Base-by-base conservation (phyloP, 2,888 invertebrate species). In the Macaria notata region DNA sequence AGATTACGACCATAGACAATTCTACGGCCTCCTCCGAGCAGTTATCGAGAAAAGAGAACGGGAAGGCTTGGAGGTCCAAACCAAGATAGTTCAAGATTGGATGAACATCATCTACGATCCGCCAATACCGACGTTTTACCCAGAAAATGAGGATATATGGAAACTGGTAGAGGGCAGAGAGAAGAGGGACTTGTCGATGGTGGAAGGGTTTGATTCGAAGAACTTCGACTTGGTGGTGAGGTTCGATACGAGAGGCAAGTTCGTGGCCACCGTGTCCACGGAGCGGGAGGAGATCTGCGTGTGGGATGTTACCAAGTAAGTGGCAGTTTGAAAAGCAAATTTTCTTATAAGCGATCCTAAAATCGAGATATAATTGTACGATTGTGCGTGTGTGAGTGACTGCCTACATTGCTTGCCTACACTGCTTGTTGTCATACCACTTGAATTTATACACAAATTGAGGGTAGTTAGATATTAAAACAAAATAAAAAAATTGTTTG, bases 1-100 rank as follows among this genome's bases (percentile, higher is more conserved):
- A 53, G 94, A 94, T 72, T 95, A 96, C 69, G 97, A 97, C 79
- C 96, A 96, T 38, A 92, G 94, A 72, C 97, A 98, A 82, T 94
- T 97, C 72, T 96, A 95, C 71, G 94, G 96, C 3, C 94, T 97
- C 63, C 63, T 92, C 0, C 66, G 86, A 62, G 75, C 76, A 46
- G 85, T 83, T 0, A 77, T 91, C 70, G 88, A 90, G 73, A 86
- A 83, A 53, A 69, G 84, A 42, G 75, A 84, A 31, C 68, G 87
- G 7, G 84, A 86, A 43, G 86, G 86, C 1, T 33, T 74, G 3
- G 80, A 85, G 31, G 73, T 87, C 1, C 78, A 82, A 51, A 80
- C 82, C 45, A 79, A 84, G 59, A 79, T 88, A 8, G 90, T 90
- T 1, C 82, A 79, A 64, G 85, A 80, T 61, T 93, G 86, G 92